Conservation (phyloP, 92 coral and sea anemone species). For the Epizoanthus illoricatus region DNA sequence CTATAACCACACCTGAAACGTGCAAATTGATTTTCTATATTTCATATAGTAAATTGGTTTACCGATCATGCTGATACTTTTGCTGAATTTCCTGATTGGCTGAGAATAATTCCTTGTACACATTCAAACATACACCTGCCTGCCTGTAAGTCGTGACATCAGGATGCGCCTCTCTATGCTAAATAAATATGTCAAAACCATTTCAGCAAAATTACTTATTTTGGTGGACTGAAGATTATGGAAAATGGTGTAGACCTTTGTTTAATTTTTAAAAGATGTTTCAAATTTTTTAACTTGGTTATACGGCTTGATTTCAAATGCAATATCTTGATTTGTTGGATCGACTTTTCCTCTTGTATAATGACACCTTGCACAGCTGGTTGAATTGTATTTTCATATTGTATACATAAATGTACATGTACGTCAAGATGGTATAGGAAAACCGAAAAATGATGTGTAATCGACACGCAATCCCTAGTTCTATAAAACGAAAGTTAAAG, state of each 20-base stretch:
- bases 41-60: slow-evolving; percentile 2
- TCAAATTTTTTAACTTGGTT: too few relatives aligned
- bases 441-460: background rate
- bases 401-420: background rate
- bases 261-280: background rate
- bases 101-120: background rate
- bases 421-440: background rate
- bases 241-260: background rate
- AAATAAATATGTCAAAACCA: background rate
- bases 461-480: background rate
- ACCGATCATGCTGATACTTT: background rate
- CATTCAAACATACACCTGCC: slow-evolving; percentile 1
- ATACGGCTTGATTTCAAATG: background rate
- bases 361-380: background rate
- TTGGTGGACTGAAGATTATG: background rate
- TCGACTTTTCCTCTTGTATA: background rate
- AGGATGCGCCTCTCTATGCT: background rate
- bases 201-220: background rate
- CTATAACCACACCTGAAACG: background rate
- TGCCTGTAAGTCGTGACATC: background rate
- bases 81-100: background rate
- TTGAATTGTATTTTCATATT: background rate
- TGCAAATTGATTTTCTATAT: background rate
- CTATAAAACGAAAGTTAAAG: background rate
- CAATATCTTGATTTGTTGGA: background rate